Conservation (phyloP, 1,140 invertebrate species). For the Oppia nitens region DNA sequence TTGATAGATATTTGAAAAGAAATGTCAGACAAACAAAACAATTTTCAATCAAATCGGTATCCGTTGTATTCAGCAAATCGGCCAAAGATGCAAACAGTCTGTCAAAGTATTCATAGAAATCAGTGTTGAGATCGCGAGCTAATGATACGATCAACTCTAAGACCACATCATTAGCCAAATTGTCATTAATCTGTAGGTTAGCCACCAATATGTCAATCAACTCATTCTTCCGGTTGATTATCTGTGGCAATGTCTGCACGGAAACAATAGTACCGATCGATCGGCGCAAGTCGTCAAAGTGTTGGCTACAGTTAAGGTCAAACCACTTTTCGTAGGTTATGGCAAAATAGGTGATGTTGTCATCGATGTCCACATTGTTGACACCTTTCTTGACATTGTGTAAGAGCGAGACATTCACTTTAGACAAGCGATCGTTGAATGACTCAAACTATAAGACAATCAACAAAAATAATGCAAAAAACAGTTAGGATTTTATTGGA, state of each 20-base stretch:
- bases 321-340: slow-evolving; percentile 70
- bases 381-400: slow-evolving; percentile 45
- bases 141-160: slow-evolving; percentile 67
- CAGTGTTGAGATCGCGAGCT: slow-evolving; percentile 62
- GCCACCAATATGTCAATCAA: slow-evolving; percentile 50
- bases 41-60: slow-evolving; percentile 63
- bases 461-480: slow-evolving; percentile 15
- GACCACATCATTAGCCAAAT: slow-evolving; percentile 53
- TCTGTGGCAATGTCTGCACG: slow-evolving; percentile 55
- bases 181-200: slow-evolving; percentile 48
- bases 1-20: slow-evolving; percentile 69
- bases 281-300: slow-evolving; percentile 48
- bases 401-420: slow-evolving; percentile 55
- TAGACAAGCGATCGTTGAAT: slow-evolving; percentile 60
- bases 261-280: slow-evolving; percentile 38
- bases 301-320: slow-evolving; percentile 60
- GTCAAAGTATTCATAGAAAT: slow-evolving; percentile 66
- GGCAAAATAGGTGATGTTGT: slow-evolving; percentile 52
- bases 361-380: slow-evolving; percentile 43
- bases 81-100: slow-evolving; percentile 39
- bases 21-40: slow-evolving; percentile 64
- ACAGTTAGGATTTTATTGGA: slow-evolving; percentile 17
- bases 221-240: slow-evolving; percentile 53
- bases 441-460: slow-evolving; percentile 50
- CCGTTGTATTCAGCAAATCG: slow-evolving; percentile 50